Percentiles rank a stretch among this genome's conserved stretches.
Conservation (phyloP, 2,888 invertebrate species). For the Cephus pulcher region DNA sequence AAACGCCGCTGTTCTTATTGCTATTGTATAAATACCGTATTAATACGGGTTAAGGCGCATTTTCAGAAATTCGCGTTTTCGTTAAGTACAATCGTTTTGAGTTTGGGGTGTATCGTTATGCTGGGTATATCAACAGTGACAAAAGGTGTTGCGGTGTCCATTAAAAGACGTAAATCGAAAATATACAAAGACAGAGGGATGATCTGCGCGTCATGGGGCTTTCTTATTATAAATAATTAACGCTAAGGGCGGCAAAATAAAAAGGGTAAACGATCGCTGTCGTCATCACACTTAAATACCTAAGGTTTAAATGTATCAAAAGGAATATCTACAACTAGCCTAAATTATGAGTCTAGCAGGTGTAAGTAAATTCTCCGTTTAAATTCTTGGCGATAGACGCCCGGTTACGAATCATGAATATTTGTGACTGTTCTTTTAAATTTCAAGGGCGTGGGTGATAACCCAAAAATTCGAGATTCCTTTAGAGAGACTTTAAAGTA, state of each 20-base stretch:
- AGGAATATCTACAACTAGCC: conserved; percentile 21
- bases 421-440: neutral
- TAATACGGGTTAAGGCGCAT: neutral
- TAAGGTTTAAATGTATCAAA: conserved; percentile 11
- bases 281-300: conserved; percentile 7
- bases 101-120: neutral
- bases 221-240: neutral
- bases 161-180: neutral
- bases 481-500: conserved; percentile 7
- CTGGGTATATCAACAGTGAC: neutral
- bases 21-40: neutral
- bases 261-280: neutral
- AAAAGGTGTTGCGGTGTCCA: neutral
- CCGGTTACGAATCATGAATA: neutral
- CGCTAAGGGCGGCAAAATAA: neutral
- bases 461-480: neutral
- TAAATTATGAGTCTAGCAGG: conserved; percentile 29
- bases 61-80: neutral
- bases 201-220: neutral
- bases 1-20: neutral
- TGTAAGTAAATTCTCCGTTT: conserved; percentile 50
- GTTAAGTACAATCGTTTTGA: neutral
- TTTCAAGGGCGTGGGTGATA: neutral
- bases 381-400: neutral
- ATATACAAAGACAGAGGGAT: neutral